A percentile compares a stretch with the other conserved stretches of the same genome.
phyloP scores from a whole-genome alignment of 1,140 invertebrate genomes.

The Apis laboriosa region DNA sequence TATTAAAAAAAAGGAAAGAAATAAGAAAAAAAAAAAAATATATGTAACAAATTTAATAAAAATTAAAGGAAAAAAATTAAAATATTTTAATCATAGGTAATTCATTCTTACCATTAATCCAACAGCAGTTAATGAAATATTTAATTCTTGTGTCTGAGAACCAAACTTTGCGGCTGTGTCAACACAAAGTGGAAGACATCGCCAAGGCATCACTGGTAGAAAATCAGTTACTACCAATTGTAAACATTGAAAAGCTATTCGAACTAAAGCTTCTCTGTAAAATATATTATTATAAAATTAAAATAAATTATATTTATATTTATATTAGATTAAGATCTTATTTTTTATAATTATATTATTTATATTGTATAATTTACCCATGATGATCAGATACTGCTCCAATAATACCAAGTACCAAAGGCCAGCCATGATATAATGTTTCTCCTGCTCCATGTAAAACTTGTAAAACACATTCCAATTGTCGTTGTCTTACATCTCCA shows the following conservation, averaged over 20 bases:
- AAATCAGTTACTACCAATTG: constrained; percentile 99
- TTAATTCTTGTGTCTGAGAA: constrained; percentile 97
- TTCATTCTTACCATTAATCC: constrained; percentile 91
- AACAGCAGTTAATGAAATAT: constrained; percentile 98
- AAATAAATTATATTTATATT: background rate
- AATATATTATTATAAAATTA: constrained; percentile 24
- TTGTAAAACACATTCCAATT: constrained; percentile 96
- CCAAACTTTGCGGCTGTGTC: constrained; percentile 98
- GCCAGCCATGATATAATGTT: constrained; percentile 95
- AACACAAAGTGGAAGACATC: constrained; percentile 94
- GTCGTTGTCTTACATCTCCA: constrained; percentile 95
- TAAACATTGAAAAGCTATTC: constrained; percentile 97
- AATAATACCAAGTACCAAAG: constrained; percentile 95
- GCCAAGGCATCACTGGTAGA: constrained; percentile 92
- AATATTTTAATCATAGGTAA: background rate
- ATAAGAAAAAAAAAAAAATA: background rate
- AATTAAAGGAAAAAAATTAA: background rate
- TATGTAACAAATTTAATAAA: background rate
- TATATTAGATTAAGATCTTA: background rate
- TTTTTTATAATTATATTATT: constrained; percentile 8
- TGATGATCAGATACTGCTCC: constrained; percentile 96
- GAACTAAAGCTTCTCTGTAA: constrained; percentile 92
- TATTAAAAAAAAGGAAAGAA: background rate
- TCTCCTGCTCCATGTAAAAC: constrained; percentile 96
- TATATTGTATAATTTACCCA: constrained; percentile 83